Percentiles rank a stretch among this genome's conserved stretches.
Conservation (phyloP, 1,140 invertebrate species). For the Paraescarpia echinospica region DNA sequence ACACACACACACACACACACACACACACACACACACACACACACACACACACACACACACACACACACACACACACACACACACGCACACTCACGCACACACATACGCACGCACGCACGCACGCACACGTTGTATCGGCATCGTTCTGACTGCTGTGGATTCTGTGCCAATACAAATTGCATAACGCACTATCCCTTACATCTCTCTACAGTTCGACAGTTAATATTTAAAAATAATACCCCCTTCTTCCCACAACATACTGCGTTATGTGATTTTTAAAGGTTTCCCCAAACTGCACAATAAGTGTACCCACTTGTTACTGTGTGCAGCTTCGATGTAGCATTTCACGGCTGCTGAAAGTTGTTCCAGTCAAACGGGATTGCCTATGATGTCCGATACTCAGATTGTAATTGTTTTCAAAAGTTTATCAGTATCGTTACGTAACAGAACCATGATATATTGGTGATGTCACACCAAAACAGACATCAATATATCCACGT, state of each 20-base stretch:
- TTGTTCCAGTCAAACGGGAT: not conserved
- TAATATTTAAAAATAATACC: not conserved
- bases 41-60: not conserved
- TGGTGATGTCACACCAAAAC: too few species aligned
- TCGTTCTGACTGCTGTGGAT: not conserved
- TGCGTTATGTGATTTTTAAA: constrained; percentile 2
- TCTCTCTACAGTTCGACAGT: not conserved
- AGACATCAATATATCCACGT: too few species aligned
- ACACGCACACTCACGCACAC: not conserved
- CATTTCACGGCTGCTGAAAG: not conserved
- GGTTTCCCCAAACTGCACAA: not conserved
- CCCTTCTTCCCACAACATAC: too few species aligned
- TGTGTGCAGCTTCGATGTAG: not conserved
- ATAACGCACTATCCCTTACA: not conserved
- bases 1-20: not conserved
- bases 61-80: not conserved
- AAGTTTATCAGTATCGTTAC: not conserved
- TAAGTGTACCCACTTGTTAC: not conserved
- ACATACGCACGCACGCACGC: not conserved
- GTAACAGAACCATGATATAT: not conserved
- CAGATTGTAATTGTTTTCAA: not conserved
- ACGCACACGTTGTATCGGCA: not conserved
- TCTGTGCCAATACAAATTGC: not conserved
- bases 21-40: not conserved
- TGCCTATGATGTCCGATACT: not conserved